Percentiles rank a stretch among this genome's conserved stretches.
Evolutionary conservation across 1,140 invertebrate species (phyloP).

Genomic region (Polypedilum pembai): DNA sequence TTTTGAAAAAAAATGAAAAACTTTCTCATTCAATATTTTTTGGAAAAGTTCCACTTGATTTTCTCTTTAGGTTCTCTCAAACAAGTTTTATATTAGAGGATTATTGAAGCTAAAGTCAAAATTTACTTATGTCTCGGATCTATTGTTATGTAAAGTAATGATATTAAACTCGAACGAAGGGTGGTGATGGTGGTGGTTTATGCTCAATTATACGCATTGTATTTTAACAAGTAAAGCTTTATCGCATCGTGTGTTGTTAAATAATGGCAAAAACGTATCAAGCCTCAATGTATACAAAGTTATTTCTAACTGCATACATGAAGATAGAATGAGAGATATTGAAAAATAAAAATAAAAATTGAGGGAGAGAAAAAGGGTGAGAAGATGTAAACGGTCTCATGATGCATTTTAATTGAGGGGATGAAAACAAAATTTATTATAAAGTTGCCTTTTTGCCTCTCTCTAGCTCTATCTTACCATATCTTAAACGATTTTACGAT

Average conservation of each 20-base stretch:
- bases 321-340: background rate
- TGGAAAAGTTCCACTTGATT: too few relatives aligned
- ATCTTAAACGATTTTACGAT: background rate
- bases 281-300: constrained; percentile 18
- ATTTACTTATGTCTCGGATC: background rate
- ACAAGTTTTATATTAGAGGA: background rate
- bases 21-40: too few relatives aligned
- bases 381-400: constrained; percentile 28
- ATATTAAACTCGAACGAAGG: background rate
- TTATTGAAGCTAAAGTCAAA: constrained; percentile 5
- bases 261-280: background rate
- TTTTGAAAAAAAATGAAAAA: too few relatives aligned
- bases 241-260: background rate
- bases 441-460: background rate
- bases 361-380: constrained; percentile 2
- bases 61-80: background rate
- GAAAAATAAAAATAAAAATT: background rate
- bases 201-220: constrained; percentile 23
- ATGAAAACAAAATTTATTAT: constrained; percentile 23
- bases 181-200: constrained; percentile 1
- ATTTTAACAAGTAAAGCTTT: constrained; percentile 15
- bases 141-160: constrained; percentile 25
- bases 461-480: background rate
- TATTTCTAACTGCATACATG: background rate
- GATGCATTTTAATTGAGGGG: constrained; percentile 26